Base-by-base conservation (phyloP, 2,888 invertebrate species). In the Watsonalla binaria region DNA sequence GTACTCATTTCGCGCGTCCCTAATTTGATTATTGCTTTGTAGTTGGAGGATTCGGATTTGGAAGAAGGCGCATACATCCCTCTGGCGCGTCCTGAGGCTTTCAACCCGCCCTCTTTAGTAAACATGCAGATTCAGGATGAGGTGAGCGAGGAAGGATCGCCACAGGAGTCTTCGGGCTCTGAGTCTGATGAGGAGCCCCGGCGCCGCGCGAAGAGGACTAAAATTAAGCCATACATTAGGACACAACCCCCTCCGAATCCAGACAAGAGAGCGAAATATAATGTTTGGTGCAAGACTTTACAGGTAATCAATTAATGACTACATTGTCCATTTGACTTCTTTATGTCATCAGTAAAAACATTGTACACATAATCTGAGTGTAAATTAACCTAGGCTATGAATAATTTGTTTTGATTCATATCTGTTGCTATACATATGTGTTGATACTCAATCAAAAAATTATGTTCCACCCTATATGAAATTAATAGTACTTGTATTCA, bases 211-310 rank as follows among this genome's bases (percentile, higher is more conserved):
- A 94, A 94, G 68, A 92, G 92, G 55, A 92, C 92, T 7, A 88
- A 92, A 52, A 65, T 89, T 55, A 80, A 85, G 5, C 89, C 80
- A 46, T 72, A 77, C 24, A 24, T 24, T 51, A 72, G 80, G 54
- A 78, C 80, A 48, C 72, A 73, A 52, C 70, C 74, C 51, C 78
- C 67, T 54, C 52, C 75, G 11, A 86, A 87, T 13, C 65, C 87
- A 0, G 90, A 84, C 15, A 93, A 92, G 64, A 92, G 92, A 59
- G 94, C 93, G 55, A 94, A 94, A 79, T 96, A 96, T 72, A 95
- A 95, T 79, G 92, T 97, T 62, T 97, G 97, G 97, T 92, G 92
- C 61, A 92, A 92, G 58, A 87, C 92, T 33, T 76, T 93, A 60
- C 83, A 90, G 85, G 91, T 89, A 65, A 58, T 39, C 8, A 46